phyloP scores from a whole-genome alignment of 2,888 invertebrate genomes.

The Epirrhoe alternata region DNA sequence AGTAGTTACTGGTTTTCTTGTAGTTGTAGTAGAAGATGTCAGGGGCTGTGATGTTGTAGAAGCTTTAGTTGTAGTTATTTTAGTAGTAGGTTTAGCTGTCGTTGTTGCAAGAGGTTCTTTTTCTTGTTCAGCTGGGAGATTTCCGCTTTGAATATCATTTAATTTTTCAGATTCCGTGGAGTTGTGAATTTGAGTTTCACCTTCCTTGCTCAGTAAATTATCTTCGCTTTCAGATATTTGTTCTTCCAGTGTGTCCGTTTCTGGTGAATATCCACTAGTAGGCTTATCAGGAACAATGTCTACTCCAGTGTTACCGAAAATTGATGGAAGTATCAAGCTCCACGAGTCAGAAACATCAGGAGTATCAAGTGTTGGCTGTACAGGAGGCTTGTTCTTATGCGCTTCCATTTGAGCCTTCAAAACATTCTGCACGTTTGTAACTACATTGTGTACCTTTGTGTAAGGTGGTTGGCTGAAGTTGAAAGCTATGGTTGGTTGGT shows the following conservation, averaged over 20 bases:
- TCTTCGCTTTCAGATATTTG: constrained; percentile 53
- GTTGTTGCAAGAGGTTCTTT: constrained; percentile 36
- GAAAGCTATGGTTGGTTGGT: constrained; percentile 76
- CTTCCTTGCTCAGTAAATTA: constrained; percentile 67
- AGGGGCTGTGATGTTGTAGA: constrained; percentile 40
- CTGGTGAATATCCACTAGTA: constrained; percentile 69
- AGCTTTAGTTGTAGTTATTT: constrained; percentile 34
- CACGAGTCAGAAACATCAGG: constrained; percentile 91
- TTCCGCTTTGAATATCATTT: constrained; percentile 37
- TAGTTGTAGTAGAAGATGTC: constrained; percentile 42
- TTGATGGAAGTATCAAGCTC: constrained; percentile 92
- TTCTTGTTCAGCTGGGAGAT: constrained; percentile 34
- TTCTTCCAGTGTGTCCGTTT: constrained; percentile 74
- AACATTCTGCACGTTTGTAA: constrained; percentile 93
- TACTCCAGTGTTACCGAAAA: constrained; percentile 89
- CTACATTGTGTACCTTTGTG: constrained; percentile 91
- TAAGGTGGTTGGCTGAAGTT: constrained; percentile 85
- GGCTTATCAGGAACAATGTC: constrained; percentile 85
- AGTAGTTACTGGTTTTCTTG: constrained; percentile 46
- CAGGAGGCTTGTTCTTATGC: constrained; percentile 79
- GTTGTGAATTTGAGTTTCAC: constrained; percentile 53
- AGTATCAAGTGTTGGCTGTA: constrained; percentile 86
- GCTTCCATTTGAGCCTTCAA: constrained; percentile 91
- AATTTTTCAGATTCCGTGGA: constrained; percentile 52
- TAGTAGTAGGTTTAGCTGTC: constrained; percentile 37